phyloP scores from a whole-genome alignment of 2,888 invertebrate species.

The Nowickia ferox region DNA sequence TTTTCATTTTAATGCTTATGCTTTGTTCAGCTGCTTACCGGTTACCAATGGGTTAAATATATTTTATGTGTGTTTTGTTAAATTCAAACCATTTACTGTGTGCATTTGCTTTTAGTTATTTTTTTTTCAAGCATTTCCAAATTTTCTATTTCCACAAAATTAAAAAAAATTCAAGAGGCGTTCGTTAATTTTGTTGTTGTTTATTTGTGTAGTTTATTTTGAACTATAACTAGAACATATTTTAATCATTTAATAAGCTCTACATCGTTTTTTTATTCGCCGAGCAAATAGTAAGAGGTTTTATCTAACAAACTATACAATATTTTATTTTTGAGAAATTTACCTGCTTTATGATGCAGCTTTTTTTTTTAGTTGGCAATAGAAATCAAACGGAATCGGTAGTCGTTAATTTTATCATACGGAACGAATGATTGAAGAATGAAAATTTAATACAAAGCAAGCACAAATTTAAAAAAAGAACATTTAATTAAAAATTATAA shows the following conservation, averaged over 20 bases:
- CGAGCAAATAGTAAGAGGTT: constrained; percentile 43
- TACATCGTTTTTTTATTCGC: constrained; percentile 35
- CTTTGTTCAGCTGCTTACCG: background rate
- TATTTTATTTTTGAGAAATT: constrained; percentile 24
- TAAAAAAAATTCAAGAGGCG: background rate
- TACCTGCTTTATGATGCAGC: background rate
- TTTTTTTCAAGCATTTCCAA: constrained; percentile 10
- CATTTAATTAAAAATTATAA: constrained; percentile 1
- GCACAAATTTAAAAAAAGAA: constrained; percentile 14
- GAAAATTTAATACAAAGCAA: background rate
- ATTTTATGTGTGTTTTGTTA: background rate
- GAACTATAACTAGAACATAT: constrained; percentile 10
- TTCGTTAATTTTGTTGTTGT: background rate
- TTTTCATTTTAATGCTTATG: too few species aligned
- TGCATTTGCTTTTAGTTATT: background rate
- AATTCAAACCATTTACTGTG: background rate
- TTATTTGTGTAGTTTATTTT: constrained; percentile 7
- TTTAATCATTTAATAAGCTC: constrained; percentile 34
- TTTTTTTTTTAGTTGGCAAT: constrained; percentile 49
- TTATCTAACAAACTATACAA: constrained; percentile 24
- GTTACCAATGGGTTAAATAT: background rate
- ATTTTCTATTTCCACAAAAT: constrained; percentile 48
- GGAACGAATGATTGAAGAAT: background rate
- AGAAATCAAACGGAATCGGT: constrained; percentile 57
- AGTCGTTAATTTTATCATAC: constrained; percentile 30